phyloP scores from a whole-genome alignment of 2,888 invertebrate genomes.

The Parasteatoda lunata region DNA sequence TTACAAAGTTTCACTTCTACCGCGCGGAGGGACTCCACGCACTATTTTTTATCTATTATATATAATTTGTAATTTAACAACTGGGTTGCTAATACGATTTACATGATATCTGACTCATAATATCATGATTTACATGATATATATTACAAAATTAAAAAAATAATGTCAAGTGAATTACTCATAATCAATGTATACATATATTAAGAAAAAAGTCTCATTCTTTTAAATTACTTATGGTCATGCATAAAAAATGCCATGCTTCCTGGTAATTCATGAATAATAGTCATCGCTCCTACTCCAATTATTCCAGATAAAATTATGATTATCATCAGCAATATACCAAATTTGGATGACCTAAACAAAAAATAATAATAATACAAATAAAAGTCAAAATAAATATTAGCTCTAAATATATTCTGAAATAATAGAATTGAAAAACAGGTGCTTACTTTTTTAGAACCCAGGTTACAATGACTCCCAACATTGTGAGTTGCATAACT shows the following conservation, averaged over 20 bases:
- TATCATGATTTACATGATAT: too few species aligned
- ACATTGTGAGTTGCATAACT: slow-evolving; percentile 46
- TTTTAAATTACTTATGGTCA: slow-evolving; percentile 32
- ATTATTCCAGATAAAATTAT: slow-evolving; percentile 35
- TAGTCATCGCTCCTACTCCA: slow-evolving; percentile 46
- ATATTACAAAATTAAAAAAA: too few species aligned
- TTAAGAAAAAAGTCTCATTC: neutral
- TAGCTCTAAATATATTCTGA: neutral
- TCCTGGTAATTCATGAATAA: slow-evolving; percentile 43
- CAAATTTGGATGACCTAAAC: slow-evolving; percentile 36
- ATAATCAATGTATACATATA: too few species aligned
- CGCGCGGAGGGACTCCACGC: too few species aligned
- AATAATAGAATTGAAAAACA: neutral
- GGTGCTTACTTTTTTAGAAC: slow-evolving; percentile 52
- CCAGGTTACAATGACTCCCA: slow-evolving; percentile 13
- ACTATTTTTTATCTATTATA: too few species aligned
- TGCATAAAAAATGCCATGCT: slow-evolving; percentile 57
- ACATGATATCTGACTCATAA: too few species aligned
- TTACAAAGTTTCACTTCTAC: too few species aligned
- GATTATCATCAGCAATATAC: slow-evolving; percentile 14
- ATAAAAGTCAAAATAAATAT: neutral
- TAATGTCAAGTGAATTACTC: too few species aligned
- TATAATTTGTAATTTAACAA: too few species aligned
- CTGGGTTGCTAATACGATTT: too few species aligned
- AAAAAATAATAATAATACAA: neutral